phyloP scores from a whole-genome alignment of 2,113 vertebrate species.

The Pseudolaguvia tuberculata region DNA sequence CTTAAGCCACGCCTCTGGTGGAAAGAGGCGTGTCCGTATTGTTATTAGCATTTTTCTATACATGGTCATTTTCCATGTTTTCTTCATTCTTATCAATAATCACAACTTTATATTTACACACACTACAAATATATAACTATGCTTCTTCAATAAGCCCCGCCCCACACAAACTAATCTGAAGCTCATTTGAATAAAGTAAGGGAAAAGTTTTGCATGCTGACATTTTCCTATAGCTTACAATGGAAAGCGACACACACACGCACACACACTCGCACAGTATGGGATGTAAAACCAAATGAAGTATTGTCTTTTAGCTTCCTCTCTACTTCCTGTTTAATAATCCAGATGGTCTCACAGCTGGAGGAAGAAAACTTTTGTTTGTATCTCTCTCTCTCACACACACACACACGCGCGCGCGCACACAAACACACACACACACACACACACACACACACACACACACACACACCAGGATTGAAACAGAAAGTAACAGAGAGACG shows the following conservation, averaged over 20 bases:
- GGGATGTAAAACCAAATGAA: constrained; percentile 8
- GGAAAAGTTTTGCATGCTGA: constrained; percentile 21
- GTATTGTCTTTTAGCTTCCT: constrained; percentile 1
- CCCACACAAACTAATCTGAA: background rate
- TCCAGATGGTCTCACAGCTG: constrained; percentile 23
- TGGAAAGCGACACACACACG: background rate
- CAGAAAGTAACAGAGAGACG: too few species aligned
- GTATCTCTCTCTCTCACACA: background rate
- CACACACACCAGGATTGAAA: background rate
- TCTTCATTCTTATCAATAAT: background rate
- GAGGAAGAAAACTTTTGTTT: background rate
- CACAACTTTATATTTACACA: constrained; percentile 17
- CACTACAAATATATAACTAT: background rate
- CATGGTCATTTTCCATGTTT: background rate
- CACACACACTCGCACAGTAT: background rate
- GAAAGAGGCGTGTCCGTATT: background rate
- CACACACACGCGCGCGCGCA: background rate
- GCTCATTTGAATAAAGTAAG: constrained; percentile 7
- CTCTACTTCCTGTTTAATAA: constrained; percentile 18
- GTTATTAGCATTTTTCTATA: background rate
- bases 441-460: background rate
- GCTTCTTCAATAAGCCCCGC: background rate
- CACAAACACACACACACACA: background rate
- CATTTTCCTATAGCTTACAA: background rate
- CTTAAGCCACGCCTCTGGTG: background rate